Base-by-base conservation (phyloP, 2,888 invertebrate genomes). In the Oligia strigilis region DNA sequence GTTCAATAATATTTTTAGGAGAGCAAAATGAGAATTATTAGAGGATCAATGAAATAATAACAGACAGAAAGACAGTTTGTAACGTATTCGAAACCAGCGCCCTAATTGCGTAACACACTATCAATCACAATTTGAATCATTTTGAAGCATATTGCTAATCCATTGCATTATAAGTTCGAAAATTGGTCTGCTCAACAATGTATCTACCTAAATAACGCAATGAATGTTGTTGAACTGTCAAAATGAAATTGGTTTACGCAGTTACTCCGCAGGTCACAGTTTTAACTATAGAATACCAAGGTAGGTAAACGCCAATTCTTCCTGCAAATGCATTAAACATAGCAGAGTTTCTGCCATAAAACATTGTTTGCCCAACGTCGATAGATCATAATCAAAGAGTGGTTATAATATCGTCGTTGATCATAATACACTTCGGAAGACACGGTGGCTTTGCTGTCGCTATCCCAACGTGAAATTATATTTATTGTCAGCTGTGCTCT, bases 351-450 rank as follows among this genome's bases (percentile, higher is more conserved):
- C 36, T n/a, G 23, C 29, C 46, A 40, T 70, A 52, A 67, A 69
- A 82, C 6, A 40, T 40, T 69, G 67, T 70, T 66, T 43, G 60
- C n/a, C 3, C 40, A 82, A 29, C 77, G 19, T 83, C 84, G 67
- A 72, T 80, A 84, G 72, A 80, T 82, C 62, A 80, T 79, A 69
- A 69, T 72, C 29, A 29, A 29, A 29, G 29, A 29, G 29, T 29
- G 29, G 29, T 29, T 29, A 29, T 29, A 29, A 29, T 29, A 29
- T 29, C 29, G 29, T 29, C 29, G 29, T 29, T 29, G 72, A 80
- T 82, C 62, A 80, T 79, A 69, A 69, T 72, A 69, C 72, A 43
- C 69, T 84, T 80, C 49, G 55, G 58, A 52, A 64, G n/a, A 36
- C 43, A 83, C 13, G 17, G 58, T 58, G 60, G 46, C 43, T 43